Evolutionary conservation across 2,797 vertebrate genomes (phyloP), one percentile per base, ranked within the genome.

Genomic region (Diplodus puntazzo): DNA sequence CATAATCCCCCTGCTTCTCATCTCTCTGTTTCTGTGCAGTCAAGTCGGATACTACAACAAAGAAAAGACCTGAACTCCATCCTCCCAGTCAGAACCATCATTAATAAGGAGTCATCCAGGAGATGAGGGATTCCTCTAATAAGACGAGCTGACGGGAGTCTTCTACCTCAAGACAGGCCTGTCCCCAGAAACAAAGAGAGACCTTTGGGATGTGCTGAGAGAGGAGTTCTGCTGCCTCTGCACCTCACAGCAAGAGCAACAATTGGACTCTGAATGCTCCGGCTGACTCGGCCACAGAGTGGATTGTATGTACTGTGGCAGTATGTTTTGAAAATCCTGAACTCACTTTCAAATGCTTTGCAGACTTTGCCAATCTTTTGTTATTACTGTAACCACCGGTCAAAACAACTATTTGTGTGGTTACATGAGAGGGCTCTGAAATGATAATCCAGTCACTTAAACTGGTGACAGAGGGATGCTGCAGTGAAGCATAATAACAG

Each of bases 31-130:
- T 78, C 82, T 94, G 86, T 60, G 1, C 87, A 99, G 98, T 96
- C 97, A 21, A 97, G 92, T 93, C 94, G 88, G 65, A 84, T 92
- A 74, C 93, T 99, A 75, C 91, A 39, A 81, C 89, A 88, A 76
- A 96, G 90, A 84, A 96, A 92, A 91, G 97, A 99, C 91, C 94
- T 99, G 93, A 96, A 95, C 91, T 95, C 67, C 53, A 88, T 99
- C 92, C 92, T 99, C 81, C 96, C 98, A 60, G 74, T 97, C 89
- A 94, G 91, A 93, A n/a, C 77, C 83, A 70, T 91, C 77, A 94
- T 92, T 57, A 81, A 60, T 25, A 75, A 91, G 73, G 93, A 95
- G 87, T 80, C 72, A 5, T 78, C 75, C 45, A 83, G 82, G 76
- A 89, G 82, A 93, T 94, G 74, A 88, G 78, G 42, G 67, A 61